Conservation (phyloP, 1,140 invertebrate species). For the Lordiphosa stackelbergi region DNA sequence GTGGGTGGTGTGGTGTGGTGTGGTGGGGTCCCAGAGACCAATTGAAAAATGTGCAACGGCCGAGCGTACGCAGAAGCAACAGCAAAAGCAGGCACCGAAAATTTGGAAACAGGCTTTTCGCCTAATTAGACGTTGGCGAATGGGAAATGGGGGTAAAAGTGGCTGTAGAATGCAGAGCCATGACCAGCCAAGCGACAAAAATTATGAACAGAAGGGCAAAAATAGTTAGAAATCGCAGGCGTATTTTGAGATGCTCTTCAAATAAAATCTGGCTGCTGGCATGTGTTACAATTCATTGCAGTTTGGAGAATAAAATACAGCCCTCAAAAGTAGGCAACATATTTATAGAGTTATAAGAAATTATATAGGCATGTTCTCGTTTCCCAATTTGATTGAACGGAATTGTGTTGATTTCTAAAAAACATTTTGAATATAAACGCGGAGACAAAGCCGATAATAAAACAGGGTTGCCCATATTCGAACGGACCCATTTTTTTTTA, state of each 20-base stretch:
- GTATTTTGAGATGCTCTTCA: not conserved
- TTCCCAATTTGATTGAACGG: too few relatives aligned
- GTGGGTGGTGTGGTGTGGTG: not conserved
- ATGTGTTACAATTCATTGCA: not conserved
- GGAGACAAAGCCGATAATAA: too few relatives aligned
- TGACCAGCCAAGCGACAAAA: slow-evolving; percentile 48
- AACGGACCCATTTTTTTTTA: too few relatives aligned
- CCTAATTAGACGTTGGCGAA: slow-evolving; percentile 64
- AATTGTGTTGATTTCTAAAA: too few relatives aligned
- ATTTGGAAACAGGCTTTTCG: slow-evolving; percentile 70
- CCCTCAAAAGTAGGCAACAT: too few relatives aligned
- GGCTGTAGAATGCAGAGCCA: slow-evolving; percentile 19
- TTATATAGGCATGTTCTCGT: too few relatives aligned
- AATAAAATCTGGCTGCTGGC: not conserved
- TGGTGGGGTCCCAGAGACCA: slow-evolving; percentile 48
- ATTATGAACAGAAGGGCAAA: slow-evolving; percentile 26
- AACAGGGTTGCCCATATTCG: too few relatives aligned
- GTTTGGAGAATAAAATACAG: too few relatives aligned
- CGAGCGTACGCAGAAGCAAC: slow-evolving; percentile 44
- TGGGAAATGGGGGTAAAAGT: slow-evolving; percentile 22
- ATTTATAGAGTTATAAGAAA: too few relatives aligned
- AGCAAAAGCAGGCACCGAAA: slow-evolving; percentile 43
- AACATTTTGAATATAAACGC: too few relatives aligned
- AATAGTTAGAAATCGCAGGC: not conserved
- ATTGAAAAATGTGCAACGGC: slow-evolving; percentile 70